Conservation (phyloP, 2,113 vertebrate species). For the Solea solea region DNA sequence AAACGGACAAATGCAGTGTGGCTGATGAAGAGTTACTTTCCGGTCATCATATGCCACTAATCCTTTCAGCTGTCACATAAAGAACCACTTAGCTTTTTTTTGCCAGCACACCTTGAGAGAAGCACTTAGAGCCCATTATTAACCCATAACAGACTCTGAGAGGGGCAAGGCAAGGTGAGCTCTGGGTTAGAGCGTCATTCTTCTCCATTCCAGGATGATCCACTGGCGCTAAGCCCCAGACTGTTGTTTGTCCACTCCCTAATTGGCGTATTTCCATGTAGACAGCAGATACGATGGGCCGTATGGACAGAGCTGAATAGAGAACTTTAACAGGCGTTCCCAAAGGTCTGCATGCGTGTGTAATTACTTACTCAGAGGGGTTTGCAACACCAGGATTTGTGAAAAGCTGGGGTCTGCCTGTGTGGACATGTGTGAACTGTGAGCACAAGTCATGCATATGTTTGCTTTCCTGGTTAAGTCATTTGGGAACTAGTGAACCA, state of each 20-base stretch:
- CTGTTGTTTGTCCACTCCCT: constrained; percentile 34
- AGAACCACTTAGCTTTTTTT: constrained; percentile 47
- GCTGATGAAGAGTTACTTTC: background rate
- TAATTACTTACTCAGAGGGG: constrained; percentile 26
- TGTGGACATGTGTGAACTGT: background rate
- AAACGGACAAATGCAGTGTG: background rate
- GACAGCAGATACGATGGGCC: background rate
- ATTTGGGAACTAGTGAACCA: background rate
- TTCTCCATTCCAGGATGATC: constrained; percentile 35
- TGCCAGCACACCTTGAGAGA: constrained; percentile 39
- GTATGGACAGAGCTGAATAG: constrained; percentile 9
- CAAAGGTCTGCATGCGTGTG: background rate
- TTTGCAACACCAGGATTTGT: constrained; percentile 25
- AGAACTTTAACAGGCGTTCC: constrained; percentile 24
- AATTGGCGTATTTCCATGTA: constrained; percentile 14
- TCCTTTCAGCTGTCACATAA: constrained; percentile 48
- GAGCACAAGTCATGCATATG: background rate
- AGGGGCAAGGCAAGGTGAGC: constrained; percentile 23
- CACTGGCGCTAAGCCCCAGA: constrained; percentile 20
- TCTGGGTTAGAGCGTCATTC: constrained; percentile 23
- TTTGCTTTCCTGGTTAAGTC: background rate
- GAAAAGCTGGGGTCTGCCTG: background rate
- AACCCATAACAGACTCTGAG: constrained; percentile 52
- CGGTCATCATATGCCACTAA: constrained; percentile 18
- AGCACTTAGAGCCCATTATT: constrained; percentile 69